Evolutionary conservation across 2,888 invertebrate genomes (phyloP), one percentile per base, ranked within the genome.

Genomic region (Cosmia trapezina): DNA sequence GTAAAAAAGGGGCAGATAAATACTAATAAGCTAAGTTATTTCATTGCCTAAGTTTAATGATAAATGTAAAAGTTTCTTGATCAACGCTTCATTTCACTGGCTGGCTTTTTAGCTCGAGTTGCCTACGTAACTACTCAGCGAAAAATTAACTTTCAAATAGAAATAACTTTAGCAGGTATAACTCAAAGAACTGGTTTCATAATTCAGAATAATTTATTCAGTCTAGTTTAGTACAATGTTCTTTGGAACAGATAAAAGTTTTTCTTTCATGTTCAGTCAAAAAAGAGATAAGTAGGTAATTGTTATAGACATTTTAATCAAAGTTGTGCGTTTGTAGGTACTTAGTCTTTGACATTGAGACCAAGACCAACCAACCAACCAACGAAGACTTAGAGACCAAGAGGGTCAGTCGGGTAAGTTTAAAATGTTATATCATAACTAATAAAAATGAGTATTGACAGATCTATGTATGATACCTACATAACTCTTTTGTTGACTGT

Each of bases 21-120:
- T 5, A n/a, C 51, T 11, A n/a, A 51, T 51, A 66, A 37, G 28
- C 61, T 60, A 70, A 65, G 22, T 73, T 64, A 71, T 70, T 76
- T 61, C 43, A 76, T 57, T 57, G 37, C 51, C 22, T 43, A 73
- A 81, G 78, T 78, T 78, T 43, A 59, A 73, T 64, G 70, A 70
- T 68, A 51, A 73, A 75, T 73, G 43, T 57, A 72, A 68, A 57
- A 76, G 76, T 75, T 78, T 65, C 66, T 75, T 69, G 65, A 81
- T 73, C 53, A 63, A 57, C 57, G 69, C 53, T 67, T 63, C 49
- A 59, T 47, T 66, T 47, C 33, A 64, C 73, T 65, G 41, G 62
- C 54, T 62, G 47, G 60, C 49, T 56, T 70, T 72, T 54, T 53
- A 69, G 45, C 22, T 56, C 28, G 9, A 45, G 12, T 49, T 6